Base-by-base conservation (phyloP, 1,140 invertebrate species). In the Diachasmimorpha longicaudata region DNA sequence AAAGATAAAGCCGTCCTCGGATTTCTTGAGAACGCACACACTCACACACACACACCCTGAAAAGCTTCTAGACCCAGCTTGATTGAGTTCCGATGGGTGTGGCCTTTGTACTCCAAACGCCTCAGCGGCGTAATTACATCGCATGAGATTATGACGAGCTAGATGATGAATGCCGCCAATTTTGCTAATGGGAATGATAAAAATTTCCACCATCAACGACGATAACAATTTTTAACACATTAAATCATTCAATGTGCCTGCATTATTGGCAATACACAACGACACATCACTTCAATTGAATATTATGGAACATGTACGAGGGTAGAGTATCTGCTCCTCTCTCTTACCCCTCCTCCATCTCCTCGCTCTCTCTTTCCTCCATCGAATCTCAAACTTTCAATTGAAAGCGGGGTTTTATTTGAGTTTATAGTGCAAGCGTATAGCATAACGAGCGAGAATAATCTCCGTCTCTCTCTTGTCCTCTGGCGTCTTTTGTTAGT, bases 401-500 rank as follows among this genome's bases (percentile, higher is more conserved):
- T 37, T 72, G 72, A 48, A 42, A 77, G 31, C 23, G 58, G 8
- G 8, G 55, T 55, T 72, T 63, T 39, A 63, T 72, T 63, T 63
- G 25, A 63, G 19, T 63, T 63, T 63, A 25, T 52, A 52, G 23
- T 71, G 46, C 13, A 31, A 46, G 44, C 42, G 25, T 52, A 70
- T 46, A 72, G 42, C 21, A 42, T 44, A 55, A 71, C 70, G 68
- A 63, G 77, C 31, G 44, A 44, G 81, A 86, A 55, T 16, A 13
- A 10, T 69, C 31, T 16, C 72, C 25, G 25, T 48, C 58, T 68
- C 73, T 42, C 73, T 74, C 48, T 66, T 55, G 72, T 39, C 81
- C 84, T 55, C 85, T 83, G 82, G 77, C 80, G 84, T 85, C 85
- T 87, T 68, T 87, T 87, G 85, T 87, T 87, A 83, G 81, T 81